A percentile compares a stretch with the other conserved stretches of the same genome.
phyloP scores from a whole-genome alignment of 2,113 vertebrate species.

The Irena cyanogastra region DNA sequence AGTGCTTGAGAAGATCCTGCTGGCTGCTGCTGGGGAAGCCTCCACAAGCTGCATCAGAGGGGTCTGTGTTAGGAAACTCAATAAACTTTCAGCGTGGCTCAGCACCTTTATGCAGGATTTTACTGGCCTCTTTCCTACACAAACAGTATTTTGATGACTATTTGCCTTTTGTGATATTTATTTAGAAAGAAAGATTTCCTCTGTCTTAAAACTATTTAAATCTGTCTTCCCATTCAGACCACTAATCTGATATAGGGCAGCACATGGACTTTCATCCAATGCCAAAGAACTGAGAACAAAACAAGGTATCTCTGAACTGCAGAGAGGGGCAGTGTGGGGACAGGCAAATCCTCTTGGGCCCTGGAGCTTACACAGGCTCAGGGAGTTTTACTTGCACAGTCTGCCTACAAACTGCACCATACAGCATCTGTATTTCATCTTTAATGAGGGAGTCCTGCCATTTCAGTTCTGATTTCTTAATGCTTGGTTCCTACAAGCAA shows the following conservation, averaged over 20 bases:
- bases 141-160: constrained; percentile 17
- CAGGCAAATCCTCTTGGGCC: background rate
- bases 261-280: background rate
- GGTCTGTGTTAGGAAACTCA: background rate
- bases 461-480: background rate
- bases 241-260: background rate
- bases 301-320: background rate
- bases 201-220: constrained; percentile 28
- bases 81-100: background rate
- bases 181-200: constrained; percentile 37
- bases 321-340: background rate
- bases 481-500: background rate
- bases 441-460: background rate
- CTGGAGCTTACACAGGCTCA: background rate
- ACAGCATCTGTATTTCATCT: background rate
- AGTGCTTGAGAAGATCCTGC: background rate
- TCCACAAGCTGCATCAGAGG: background rate
- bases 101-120: background rate
- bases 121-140: constrained; percentile 10
- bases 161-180: constrained; percentile 16
- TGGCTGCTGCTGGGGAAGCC: background rate
- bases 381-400: background rate
- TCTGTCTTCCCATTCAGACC: constrained; percentile 1
- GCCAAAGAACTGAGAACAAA: background rate
- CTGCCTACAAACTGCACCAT: background rate